Conservation (phyloP, 2,797 vertebrate species). For the Tamandua tetradactyla region DNA sequence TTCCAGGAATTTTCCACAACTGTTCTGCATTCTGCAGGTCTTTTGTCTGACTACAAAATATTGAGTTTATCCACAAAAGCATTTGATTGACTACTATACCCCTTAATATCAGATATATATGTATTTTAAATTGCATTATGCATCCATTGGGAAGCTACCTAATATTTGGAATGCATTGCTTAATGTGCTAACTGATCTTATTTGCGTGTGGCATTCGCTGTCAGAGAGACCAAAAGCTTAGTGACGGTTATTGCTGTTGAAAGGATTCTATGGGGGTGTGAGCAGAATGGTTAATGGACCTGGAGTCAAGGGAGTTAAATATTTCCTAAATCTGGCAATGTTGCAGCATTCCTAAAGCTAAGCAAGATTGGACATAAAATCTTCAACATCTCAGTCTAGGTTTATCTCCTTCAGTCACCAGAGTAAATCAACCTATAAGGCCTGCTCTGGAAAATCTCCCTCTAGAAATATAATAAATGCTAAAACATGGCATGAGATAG, state of each 20-base stretch:
- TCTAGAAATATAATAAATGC: constrained; percentile 65
- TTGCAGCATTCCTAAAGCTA: constrained; percentile 74
- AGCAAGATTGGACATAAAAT: constrained; percentile 65
- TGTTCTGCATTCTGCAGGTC: constrained; percentile 63
- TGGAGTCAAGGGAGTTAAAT: constrained; percentile 63
- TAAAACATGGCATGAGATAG: constrained; percentile 65
- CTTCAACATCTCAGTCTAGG: not conserved
- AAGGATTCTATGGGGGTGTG: constrained; percentile 72
- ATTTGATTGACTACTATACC: constrained; percentile 58
- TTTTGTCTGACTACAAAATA: constrained; percentile 57
- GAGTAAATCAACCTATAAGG: constrained; percentile 47
- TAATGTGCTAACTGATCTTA: constrained; percentile 63
- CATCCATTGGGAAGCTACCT: constrained; percentile 68
- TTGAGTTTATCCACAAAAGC: constrained; percentile 72
- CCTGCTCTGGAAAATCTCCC: not conserved
- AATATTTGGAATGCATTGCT: constrained; percentile 63
- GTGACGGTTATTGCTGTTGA: constrained; percentile 79
- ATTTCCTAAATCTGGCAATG: constrained; percentile 72
- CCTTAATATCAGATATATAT: constrained; percentile 61
- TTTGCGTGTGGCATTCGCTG: constrained; percentile 57
- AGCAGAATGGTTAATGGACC: constrained; percentile 74
- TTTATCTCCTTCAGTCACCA: not conserved
- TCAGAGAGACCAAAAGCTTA: constrained; percentile 67
- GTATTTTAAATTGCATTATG: constrained; percentile 67
- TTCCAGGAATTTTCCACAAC: constrained; percentile 68